Conservation (phyloP, 2,797 vertebrate species). For the Pseudomugil tenellus region DNA sequence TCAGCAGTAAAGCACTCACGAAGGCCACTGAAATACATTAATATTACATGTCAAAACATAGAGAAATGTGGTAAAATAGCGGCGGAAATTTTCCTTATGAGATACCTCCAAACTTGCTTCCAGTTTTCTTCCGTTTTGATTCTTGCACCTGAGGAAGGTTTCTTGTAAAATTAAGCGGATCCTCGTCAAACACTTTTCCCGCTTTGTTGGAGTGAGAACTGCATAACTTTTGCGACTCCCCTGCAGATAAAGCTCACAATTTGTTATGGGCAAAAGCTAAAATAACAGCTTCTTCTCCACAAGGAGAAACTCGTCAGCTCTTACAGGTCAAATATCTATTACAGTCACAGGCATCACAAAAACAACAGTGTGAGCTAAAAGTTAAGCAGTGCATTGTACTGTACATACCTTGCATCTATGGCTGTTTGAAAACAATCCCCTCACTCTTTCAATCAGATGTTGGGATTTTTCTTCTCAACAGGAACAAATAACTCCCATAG, state of each 20-base stretch:
- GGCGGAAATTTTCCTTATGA: conserved; percentile 12
- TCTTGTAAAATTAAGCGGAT: conserved; percentile 23
- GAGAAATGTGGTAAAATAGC: conserved; percentile 11
- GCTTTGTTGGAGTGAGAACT: background rate
- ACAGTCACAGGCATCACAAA: conserved; percentile 38
- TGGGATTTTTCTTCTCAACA: conserved; percentile 33
- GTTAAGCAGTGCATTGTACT: conserved; percentile 8
- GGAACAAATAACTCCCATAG: conserved; percentile 38
- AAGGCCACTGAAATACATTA: conserved; percentile 21
- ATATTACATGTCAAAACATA: conserved; percentile 22
- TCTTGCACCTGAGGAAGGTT: conserved; percentile 19
- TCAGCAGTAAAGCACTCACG: conserved; percentile 22
- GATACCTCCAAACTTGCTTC: conserved; percentile 12
- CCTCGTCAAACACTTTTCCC: conserved; percentile 15
- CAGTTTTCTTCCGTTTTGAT: conserved; percentile 10
- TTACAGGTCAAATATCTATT: conserved; percentile 52
- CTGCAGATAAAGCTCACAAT: conserved; percentile 41
- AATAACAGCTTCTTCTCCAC: conserved; percentile 21
- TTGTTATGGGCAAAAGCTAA: conserved; percentile 48
- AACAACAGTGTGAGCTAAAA: conserved; percentile 37
- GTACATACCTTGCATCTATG: background rate
- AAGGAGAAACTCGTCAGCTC: conserved; percentile 32
- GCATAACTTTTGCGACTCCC: conserved; percentile 27
- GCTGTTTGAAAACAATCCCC: conserved; percentile 15
- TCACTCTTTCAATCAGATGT: conserved; percentile 27